Evolutionary conservation across 2,888 invertebrate species (phyloP), one percentile per base, ranked within the genome.

Genomic region (Loripinus fragilis): DNA sequence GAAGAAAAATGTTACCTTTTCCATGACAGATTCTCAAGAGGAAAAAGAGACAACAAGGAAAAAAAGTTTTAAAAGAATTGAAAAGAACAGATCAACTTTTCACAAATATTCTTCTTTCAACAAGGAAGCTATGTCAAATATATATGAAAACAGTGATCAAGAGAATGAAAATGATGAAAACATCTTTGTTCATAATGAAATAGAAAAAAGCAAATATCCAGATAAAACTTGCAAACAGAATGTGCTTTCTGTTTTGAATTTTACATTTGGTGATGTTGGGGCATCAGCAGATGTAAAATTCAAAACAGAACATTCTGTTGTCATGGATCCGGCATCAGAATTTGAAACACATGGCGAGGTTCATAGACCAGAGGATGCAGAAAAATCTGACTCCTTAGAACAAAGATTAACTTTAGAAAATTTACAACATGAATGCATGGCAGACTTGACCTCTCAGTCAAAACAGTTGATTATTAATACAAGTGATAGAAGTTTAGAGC

Each of bases 1-100:
- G 10, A 52, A 52, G 52, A 60, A 60, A 33, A 60, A n/a, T 60
- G 60, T 60, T 5, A 30, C 30, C 33, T 60, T 60, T 33, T 60
- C 60, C 20, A 60, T 60, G 60, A 60, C 60, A 30, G 60, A 60
- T 60, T 60, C 60, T 33, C 60, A 60, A 20, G 60, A 60, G 20
- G 60, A 60, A 60, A 60, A 60, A n/a, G 60, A 60, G 17, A 10
- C 1, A 10, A 60, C 7, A 20, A 30, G 20, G 28, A 60, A 10
- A 33, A 10, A 33, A 1, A 60, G 28, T 33, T 60, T 60, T 10
- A 10, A 60, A 20, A 60, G 60, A 33, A 2, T 60, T 12, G 60
- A 60, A 33, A 60, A 33, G 20, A 60, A 12, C 28, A 60, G 60
- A 33, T 2, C 20, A 12, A 5, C 17, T n/a, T 60, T 60, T 60